Evolutionary conservation across 2,113 vertebrate species (phyloP).

Genomic region (Zeus faber): DNA sequence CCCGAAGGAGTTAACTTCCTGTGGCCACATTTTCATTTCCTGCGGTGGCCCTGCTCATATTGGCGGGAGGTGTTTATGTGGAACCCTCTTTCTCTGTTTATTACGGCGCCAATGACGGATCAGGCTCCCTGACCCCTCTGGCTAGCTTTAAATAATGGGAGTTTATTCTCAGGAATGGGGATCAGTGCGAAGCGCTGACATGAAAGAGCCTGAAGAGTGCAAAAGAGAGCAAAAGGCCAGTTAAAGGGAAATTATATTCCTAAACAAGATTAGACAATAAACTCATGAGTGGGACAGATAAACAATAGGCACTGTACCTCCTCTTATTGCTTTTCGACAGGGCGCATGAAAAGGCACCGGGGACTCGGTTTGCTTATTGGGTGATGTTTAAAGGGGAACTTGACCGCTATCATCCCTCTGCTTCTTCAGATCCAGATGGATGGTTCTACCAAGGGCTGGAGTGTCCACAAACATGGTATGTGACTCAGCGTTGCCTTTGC

Average conservation of each 20-base stretch:
- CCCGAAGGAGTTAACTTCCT: conserved; percentile 68
- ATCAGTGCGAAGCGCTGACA: conserved; percentile 55
- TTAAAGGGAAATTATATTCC: conserved; percentile 73
- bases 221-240: conserved; percentile 67
- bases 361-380: no score
- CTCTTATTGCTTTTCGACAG: conserved; percentile 66
- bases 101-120: conserved; percentile 77
- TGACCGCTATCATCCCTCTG: no score
- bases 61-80: conserved; percentile 74
- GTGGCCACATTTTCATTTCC: conserved; percentile 76
- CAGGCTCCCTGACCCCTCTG: conserved; percentile 74
- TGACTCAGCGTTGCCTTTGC: no score
- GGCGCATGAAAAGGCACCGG: conserved; percentile 48
- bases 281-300: conserved; percentile 67
- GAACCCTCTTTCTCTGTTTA: conserved; percentile 75
- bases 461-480: no score
- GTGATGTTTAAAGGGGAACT: no score
- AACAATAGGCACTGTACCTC: conserved; percentile 68
- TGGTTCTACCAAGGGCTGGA: no score
- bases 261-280: conserved; percentile 75
- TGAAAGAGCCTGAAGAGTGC: conserved; percentile 59
- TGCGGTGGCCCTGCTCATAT: conserved; percentile 75
- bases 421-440: no score
- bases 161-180: conserved; percentile 60
- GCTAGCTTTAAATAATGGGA: conserved; percentile 77